phyloP scores from a whole-genome alignment of 2,888 invertebrate genomes.

The Lumbricus terrestris region DNA sequence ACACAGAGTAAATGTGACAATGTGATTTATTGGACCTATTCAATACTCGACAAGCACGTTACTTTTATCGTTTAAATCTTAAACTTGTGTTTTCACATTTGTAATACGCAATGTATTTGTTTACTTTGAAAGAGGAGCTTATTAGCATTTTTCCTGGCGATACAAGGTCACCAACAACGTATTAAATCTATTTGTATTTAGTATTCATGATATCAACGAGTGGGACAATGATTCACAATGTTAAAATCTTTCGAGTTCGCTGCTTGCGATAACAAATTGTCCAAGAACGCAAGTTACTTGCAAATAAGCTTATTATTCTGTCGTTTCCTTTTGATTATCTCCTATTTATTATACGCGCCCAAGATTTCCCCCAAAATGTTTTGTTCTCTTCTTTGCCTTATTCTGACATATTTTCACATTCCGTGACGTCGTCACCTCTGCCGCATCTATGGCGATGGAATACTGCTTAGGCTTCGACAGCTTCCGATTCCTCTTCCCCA shows the following conservation, averaged over 20 bases:
- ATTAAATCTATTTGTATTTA: not conserved
- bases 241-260: too few species aligned
- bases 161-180: not conserved
- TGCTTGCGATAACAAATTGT: not conserved
- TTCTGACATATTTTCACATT: not conserved
- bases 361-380: not conserved
- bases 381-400: not conserved
- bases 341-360: not conserved
- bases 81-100: not conserved
- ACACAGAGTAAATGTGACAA: not conserved
- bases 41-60: too few species aligned
- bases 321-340: not conserved
- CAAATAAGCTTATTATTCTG: not conserved
- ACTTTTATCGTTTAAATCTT: not conserved
- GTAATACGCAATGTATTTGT: not conserved
- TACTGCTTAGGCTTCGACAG: not conserved
- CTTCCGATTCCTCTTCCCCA: not conserved
- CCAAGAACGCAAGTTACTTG: not conserved
- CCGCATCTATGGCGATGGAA: not conserved
- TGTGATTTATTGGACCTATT: not conserved
- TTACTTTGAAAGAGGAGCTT: not conserved
- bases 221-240: too few species aligned
- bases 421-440: not conserved
- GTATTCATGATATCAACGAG: too few species aligned
- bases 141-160: not conserved